Evolutionary conservation across 2,888 invertebrate species (phyloP), one percentile per base, ranked within the genome.

Genomic region (Pemphredon lugubris): DNA sequence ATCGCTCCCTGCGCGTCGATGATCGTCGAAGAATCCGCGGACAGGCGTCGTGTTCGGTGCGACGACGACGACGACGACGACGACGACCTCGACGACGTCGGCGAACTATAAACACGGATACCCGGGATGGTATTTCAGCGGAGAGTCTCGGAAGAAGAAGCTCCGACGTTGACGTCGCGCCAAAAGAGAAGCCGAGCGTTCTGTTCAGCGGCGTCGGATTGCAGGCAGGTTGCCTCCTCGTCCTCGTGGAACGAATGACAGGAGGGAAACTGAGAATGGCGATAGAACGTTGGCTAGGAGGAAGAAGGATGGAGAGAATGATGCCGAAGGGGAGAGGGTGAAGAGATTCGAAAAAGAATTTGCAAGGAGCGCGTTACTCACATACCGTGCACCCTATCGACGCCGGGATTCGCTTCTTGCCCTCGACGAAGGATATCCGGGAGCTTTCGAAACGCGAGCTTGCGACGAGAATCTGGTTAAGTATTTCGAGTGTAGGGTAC

Each of bases 361-460:
- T 67, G 67, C 58, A 69, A 81, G 66, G 54, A 53, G 61, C 70
- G 59, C 71, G 73, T 77, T 71, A 45, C 58, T 81, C 55, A 71
- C 75, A 81, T 81, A 59, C 81, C 81, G 37, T 39, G 50, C 66
- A 26, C 66, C n/a, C 47, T 61, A 48, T 42, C 64, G 50, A 55
- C 64, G 59, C 44, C 55, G 16, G 55, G 26, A 48, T 50, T 55
- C 54, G 44, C 42, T 61, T 60, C 58, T 58, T 72, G 53, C 45
- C 58, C 44, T 11, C 37, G 18, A 58, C 57, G 58, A 44, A 55
- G 53, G 64, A 53, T 72, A 64, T 64, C 60, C 61, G 63, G 53
- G 64, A 64, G 73, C 79, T 79, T 74, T 75, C 65, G 72, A 77
- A 79, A 77, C 70, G 57, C 51, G 75, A 80, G 51, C 67, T 51